These are phyloP conservation scores for Diorhabda sublineata DNA, from an alignment of 1,140 invertebrate species.

Conservation along the genomic window DNA sequence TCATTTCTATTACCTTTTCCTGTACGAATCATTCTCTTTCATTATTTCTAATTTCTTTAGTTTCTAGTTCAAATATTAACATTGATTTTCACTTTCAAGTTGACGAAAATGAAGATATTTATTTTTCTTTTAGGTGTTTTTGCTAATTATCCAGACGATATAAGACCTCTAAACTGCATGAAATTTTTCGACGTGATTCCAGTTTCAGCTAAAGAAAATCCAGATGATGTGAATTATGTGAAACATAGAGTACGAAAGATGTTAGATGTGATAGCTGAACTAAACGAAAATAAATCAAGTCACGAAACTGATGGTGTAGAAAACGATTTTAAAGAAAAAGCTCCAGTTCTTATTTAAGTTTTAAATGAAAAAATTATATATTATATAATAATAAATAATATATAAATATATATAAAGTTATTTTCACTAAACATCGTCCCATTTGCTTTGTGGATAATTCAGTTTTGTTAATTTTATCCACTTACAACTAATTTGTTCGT, in stretches of 20 bases:
- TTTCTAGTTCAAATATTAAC: too few species aligned
- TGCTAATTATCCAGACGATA: constrained; percentile 57
- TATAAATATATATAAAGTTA: not conserved
- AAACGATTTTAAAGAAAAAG: constrained; percentile 44
- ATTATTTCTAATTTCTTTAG: too few species aligned
- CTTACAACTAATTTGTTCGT: constrained; percentile 57
- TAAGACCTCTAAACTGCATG: constrained; percentile 62
- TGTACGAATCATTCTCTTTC: too few species aligned
- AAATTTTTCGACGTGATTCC: constrained; percentile 68
- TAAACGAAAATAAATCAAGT: constrained; percentile 46
- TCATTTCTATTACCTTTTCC: too few species aligned
- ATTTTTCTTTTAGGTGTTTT: constrained; percentile 44
- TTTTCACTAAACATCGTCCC: constrained; percentile 1
- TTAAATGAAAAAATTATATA: constrained; percentile 16
- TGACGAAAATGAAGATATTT: not conserved
- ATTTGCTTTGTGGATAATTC: constrained; percentile 27
- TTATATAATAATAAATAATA: not conserved
- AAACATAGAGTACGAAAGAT: constrained; percentile 55
- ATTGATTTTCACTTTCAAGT: too few species aligned
- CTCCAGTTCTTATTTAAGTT: constrained; percentile 42
- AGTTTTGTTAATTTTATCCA: constrained; percentile 52
- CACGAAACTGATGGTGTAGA: constrained; percentile 39
- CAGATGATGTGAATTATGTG: constrained; percentile 51
- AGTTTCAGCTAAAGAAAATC: constrained; percentile 57
- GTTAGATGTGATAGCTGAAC: constrained; percentile 53